Percentiles rank a stretch among this genome's conserved stretches.
phyloP scores from a whole-genome alignment of 2,888 invertebrate species.

The Autographa gamma region DNA sequence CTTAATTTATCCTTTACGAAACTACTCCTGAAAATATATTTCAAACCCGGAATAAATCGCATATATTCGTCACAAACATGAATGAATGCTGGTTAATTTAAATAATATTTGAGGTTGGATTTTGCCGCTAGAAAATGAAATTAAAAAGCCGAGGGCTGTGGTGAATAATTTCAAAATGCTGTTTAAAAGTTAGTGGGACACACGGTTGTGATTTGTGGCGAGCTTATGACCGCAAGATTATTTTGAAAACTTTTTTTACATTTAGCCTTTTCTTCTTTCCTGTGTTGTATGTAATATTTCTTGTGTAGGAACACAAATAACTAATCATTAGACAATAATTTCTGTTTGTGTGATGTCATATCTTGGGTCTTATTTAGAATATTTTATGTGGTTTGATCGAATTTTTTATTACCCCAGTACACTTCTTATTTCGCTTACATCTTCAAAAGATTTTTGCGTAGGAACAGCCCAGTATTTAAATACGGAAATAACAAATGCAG shows the following conservation, averaged over 20 bases:
- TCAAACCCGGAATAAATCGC: slow-evolving; percentile 38
- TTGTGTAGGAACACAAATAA: too few species aligned
- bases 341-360: too few species aligned
- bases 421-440: too few species aligned
- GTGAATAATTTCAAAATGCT: slow-evolving; percentile 68
- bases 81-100: slow-evolving; percentile 54
- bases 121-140: slow-evolving; percentile 62
- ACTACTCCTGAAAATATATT: slow-evolving; percentile 2
- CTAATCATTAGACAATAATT: too few species aligned
- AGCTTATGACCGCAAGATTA: slow-evolving; percentile 24
- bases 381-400: too few species aligned
- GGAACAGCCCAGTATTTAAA: too few species aligned
- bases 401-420: too few species aligned
- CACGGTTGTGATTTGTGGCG: slow-evolving; percentile 21
- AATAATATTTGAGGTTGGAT: slow-evolving; percentile 60
- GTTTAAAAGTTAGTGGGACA: slow-evolving; percentile 59
- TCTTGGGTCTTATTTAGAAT: too few species aligned
- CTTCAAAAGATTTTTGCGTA: too few species aligned
- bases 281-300: too few species aligned
- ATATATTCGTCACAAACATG: slow-evolving; percentile 47
- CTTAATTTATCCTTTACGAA: slow-evolving; percentile 5
- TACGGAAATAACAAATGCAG: too few species aligned
- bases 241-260: not conserved
- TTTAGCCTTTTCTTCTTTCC: too few species aligned
- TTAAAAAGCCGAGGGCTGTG: slow-evolving; percentile 67